Evolutionary conservation across 2,113 vertebrate genomes (phyloP).

Genomic region (Aythya baeri): DNA sequence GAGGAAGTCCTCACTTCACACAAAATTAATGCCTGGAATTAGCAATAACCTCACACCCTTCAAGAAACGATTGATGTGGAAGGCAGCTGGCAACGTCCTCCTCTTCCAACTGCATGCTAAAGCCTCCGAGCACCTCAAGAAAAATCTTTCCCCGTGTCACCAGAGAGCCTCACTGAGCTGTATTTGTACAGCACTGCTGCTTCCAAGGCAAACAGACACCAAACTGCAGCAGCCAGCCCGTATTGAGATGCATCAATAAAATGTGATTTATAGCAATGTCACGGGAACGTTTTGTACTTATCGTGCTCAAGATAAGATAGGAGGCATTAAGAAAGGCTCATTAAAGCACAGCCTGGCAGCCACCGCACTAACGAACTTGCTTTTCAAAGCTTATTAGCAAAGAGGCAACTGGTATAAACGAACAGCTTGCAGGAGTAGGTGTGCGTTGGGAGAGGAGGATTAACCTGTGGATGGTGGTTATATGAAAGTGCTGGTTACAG

Average conservation of each 20-base stretch:
- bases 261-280: slow-evolving; percentile 24
- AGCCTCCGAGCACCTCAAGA: background rate
- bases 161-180: background rate
- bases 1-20: background rate
- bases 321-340: slow-evolving; percentile 39
- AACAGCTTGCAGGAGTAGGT: slow-evolving; percentile 15
- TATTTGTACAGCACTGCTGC: background rate
- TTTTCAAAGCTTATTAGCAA: slow-evolving; percentile 10
- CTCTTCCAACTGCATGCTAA: background rate
- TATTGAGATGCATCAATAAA: slow-evolving; percentile 23
- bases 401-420: background rate
- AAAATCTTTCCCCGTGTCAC: background rate
- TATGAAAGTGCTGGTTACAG: background rate
- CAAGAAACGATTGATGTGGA: fast-evolving
- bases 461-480: background rate
- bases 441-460: background rate
- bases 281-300: slow-evolving; percentile 34
- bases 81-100: background rate
- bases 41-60: background rate
- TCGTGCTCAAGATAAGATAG: slow-evolving; percentile 52
- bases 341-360: slow-evolving; percentile 26
- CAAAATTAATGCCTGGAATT: background rate
- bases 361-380: slow-evolving; percentile 8
- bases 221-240: background rate
- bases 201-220: slow-evolving; percentile 15